A percentile compares a stretch with the other conserved stretches of the same genome.
Conservation (phyloP, 2,113 vertebrate genomes). For the Sminthopsis crassicaudata region DNA sequence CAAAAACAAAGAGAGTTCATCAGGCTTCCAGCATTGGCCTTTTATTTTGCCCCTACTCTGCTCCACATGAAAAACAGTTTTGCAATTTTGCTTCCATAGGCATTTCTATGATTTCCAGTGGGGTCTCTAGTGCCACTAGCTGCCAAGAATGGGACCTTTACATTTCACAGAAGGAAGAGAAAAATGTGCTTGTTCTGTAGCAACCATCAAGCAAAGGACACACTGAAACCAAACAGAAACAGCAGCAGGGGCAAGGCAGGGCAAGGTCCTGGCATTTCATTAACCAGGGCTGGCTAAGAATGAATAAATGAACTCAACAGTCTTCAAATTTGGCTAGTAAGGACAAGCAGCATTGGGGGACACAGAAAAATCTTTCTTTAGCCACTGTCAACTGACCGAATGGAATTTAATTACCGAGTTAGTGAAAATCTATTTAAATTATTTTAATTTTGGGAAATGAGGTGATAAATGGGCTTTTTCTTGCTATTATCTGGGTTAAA, state of each 20-base stretch:
- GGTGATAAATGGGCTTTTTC: slow-evolving; percentile 72
- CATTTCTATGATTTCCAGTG: slow-evolving; percentile 76
- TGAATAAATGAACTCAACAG: slow-evolving; percentile 85
- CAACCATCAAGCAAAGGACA: slow-evolving; percentile 82
- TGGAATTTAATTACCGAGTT: slow-evolving; percentile 81
- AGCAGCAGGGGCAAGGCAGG: slow-evolving; percentile 83
- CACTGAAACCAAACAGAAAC: slow-evolving; percentile 86
- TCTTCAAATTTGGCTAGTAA: slow-evolving; percentile 82
- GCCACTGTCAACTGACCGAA: slow-evolving; percentile 78
- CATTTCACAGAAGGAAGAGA: slow-evolving; percentile 78
- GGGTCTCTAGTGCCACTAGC: slow-evolving; percentile 78
- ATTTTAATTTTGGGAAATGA: slow-evolving; percentile 79
- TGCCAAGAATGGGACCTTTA: slow-evolving; percentile 82
- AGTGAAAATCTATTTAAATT: slow-evolving; percentile 82
- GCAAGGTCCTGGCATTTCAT: slow-evolving; percentile 85
- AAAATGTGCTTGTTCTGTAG: slow-evolving; percentile 81
- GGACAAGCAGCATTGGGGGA: slow-evolving; percentile 76
- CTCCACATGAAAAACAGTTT: slow-evolving; percentile 77
- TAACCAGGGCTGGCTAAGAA: slow-evolving; percentile 81
- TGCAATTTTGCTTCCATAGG: slow-evolving; percentile 73
- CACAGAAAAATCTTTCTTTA: slow-evolving; percentile 85
- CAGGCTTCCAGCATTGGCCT: neutral
- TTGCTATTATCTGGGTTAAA: slow-evolving; percentile 55
- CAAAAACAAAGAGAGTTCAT: neutral
- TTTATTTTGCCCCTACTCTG: slow-evolving; percentile 46